Conservation (phyloP, 2,113 vertebrate species). For the Sander vitreus region DNA sequence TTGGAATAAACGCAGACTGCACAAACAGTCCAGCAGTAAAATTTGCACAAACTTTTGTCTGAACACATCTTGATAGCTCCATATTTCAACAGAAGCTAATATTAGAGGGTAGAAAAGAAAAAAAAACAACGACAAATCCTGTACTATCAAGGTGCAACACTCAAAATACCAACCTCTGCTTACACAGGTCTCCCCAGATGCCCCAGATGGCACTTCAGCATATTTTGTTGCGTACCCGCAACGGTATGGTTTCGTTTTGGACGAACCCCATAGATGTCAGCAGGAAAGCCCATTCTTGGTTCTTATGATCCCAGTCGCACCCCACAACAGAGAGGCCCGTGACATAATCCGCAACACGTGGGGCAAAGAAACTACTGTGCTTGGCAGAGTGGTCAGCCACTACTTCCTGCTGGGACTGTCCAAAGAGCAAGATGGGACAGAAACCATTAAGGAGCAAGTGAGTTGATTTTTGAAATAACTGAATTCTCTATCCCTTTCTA, state of each 20-base stretch:
- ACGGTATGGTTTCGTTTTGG: constrained; percentile 38
- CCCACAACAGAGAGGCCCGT: constrained; percentile 47
- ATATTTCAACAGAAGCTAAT: neutral
- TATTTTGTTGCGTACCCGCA: constrained; percentile 54
- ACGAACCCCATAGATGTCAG: constrained; percentile 52
- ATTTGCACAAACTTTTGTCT: neutral
- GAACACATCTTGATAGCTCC: neutral
- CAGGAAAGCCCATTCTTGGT: constrained; percentile 61
- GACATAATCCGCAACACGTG: constrained; percentile 59
- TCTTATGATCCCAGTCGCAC: constrained; percentile 51
- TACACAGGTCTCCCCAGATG: constrained; percentile 2
- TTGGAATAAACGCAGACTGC: neutral
- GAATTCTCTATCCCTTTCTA: neutral
- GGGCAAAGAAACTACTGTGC: constrained; percentile 17
- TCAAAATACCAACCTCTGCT: neutral
- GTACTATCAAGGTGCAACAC: neutral
- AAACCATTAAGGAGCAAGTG: constrained; percentile 27
- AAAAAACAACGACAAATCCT: neutral
- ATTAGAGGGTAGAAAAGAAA: neutral
- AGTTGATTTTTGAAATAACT: neutral
- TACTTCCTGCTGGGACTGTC: constrained; percentile 65
- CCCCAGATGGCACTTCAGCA: too few species aligned
- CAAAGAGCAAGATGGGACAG: neutral
- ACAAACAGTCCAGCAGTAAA: neutral
- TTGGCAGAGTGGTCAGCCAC: constrained; percentile 24